A percentile compares a stretch with the other conserved stretches of the same genome.
phyloP scores from a whole-genome alignment of 2,888 invertebrate species.

The Ormia ochracea region DNA sequence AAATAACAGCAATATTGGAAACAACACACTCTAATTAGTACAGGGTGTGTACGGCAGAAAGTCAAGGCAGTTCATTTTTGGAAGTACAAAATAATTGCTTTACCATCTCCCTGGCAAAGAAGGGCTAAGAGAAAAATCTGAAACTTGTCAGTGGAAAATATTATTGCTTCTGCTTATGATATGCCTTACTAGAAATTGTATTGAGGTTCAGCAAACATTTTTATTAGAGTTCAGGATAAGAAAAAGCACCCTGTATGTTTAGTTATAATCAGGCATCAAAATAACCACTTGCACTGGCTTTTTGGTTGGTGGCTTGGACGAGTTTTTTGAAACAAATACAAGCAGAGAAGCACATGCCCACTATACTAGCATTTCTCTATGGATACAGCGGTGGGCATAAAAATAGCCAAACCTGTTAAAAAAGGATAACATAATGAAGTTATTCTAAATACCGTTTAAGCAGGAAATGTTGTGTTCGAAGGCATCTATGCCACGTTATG shows the following conservation, averaged over 20 bases:
- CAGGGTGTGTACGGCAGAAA: neutral
- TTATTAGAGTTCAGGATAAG: neutral
- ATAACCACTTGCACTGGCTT: conserved; percentile 54
- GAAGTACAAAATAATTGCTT: too few relatives aligned
- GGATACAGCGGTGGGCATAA: neutral
- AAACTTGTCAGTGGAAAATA: too few relatives aligned
- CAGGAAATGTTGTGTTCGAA: too few relatives aligned
- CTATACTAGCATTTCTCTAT: neutral
- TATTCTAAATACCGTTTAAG: too few relatives aligned
- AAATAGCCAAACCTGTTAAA: neutral
- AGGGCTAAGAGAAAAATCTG: too few relatives aligned
- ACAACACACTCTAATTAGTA: conserved; percentile 11
- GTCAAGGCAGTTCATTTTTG: neutral
- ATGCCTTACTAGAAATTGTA: too few relatives aligned
- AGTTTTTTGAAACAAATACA: conserved; percentile 30
- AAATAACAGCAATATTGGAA: conserved; percentile 22
- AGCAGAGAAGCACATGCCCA: neutral
- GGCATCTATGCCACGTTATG: too few relatives aligned
- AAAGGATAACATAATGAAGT: too few relatives aligned
- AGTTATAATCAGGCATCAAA: conserved; percentile 50
- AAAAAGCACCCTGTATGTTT: conserved; percentile 24
- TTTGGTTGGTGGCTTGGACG: conserved; percentile 44
- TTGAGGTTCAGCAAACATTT: neutral
- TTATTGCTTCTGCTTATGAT: too few relatives aligned
- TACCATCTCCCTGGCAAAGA: too few relatives aligned